Percentiles rank a stretch among this genome's conserved stretches.
These are phyloP conservation scores for Stictonetta naevosa DNA, from an alignment of 2,113 vertebrate genomes.

Conservation along the genomic window DNA sequence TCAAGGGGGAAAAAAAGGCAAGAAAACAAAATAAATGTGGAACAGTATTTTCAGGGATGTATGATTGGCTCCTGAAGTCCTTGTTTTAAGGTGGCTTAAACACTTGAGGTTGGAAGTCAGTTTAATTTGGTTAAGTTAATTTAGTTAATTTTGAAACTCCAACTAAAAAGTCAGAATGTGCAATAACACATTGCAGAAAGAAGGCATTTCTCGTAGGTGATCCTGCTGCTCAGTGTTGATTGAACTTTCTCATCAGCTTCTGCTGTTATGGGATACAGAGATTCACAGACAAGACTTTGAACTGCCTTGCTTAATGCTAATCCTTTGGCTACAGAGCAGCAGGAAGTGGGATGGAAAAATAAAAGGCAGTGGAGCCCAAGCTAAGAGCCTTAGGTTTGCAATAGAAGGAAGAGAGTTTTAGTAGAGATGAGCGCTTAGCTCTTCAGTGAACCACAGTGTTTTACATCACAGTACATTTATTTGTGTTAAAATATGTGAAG, in stretches of 20 bases:
- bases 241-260: slow-evolving; percentile 13
- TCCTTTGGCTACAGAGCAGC: background rate
- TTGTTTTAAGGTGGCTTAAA: background rate
- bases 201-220: background rate
- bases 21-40: background rate
- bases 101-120: background rate
- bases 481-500: background rate
- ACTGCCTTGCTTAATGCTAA: background rate
- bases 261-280: background rate
- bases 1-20: background rate
- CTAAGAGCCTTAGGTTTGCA: background rate
- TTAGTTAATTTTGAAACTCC: background rate
- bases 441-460: background rate
- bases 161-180: background rate
- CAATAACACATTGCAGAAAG: background rate
- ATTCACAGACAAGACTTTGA: background rate
- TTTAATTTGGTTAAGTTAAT: background rate
- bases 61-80: background rate
- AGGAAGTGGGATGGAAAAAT: background rate
- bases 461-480: background rate
- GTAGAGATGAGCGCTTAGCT: background rate
- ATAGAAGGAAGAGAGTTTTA: background rate
- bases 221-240: background rate
- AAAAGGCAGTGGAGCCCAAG: background rate
- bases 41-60: background rate